Conservation (phyloP, 1,140 invertebrate genomes). For the Meloidogyne exigua region DNA sequence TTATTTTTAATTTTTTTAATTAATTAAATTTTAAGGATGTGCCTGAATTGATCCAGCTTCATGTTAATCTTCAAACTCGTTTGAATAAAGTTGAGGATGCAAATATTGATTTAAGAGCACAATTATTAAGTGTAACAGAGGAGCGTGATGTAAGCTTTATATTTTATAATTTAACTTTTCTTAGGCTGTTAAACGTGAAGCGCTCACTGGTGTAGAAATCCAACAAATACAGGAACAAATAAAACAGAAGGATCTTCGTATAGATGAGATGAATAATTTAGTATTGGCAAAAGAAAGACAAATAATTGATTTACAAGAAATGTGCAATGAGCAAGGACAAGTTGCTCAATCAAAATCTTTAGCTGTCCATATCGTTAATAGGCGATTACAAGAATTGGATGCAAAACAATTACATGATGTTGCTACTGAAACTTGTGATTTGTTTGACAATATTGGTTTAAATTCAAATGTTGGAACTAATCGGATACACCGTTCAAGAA, state of each 20-base stretch:
- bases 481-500: not conserved
- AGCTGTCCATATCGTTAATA: constrained; percentile 47
- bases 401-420: constrained; percentile 36
- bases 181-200: constrained; percentile 14
- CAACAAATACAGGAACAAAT: constrained; percentile 38
- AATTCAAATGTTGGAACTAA: not conserved
- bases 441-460: not conserved
- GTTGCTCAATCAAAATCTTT: constrained; percentile 73
- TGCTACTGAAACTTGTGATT: constrained; percentile 20
- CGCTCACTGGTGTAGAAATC: not conserved
- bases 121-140: constrained; percentile 10
- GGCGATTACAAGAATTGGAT: constrained; percentile 46
- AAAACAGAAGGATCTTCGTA: constrained; percentile 65
- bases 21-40: not conserved
- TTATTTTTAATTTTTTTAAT: not conserved
- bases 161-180: constrained; percentile 2
- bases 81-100: constrained; percentile 26
- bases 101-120: constrained; percentile 34
- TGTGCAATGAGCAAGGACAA: constrained; percentile 79
- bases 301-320: constrained; percentile 71
- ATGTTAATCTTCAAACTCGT: constrained; percentile 12
- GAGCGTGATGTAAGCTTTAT: constrained; percentile 21
- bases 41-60: constrained; percentile 7
- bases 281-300: constrained; percentile 66
- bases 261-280: constrained; percentile 67